Base-by-base conservation (phyloP, 2,797 vertebrate species). In the Falco cherrug region DNA sequence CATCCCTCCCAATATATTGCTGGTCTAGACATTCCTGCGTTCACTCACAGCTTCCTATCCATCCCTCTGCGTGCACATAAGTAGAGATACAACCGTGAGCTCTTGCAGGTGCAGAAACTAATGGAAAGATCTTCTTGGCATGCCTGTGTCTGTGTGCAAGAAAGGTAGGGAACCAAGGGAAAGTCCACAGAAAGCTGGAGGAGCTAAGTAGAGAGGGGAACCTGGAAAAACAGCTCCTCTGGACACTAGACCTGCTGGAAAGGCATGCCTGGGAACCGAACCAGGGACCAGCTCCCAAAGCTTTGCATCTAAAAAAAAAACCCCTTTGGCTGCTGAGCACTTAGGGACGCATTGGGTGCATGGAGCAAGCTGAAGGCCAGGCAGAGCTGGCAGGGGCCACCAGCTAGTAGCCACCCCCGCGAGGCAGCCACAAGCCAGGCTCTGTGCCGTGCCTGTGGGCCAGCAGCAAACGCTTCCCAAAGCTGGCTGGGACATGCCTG, bases 401-500 rank as follows among this genome's bases (percentile, higher is more conserved):
- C 0, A 0, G 6, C 53, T n/a, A 10, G 33, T 47, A 84, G 56
- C 8, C 41, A 56, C 7, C 11, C 26, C 26, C 6, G 7, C 0
- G 1, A 75, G 67, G 35, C 33, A 50, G 11, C 22, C 54, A 59
- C 39, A 67, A 63, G 43, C 14, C 2, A 0, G 53, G 67, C 20
- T 82, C 53, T 71, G 61, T 1, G 2, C 59, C 19, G 39, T 0
- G 0, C 24, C 39, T 18, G 5, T 0, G 2, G 59, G 39, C 0
- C 0, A 56, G 64, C 29, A 71, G 48, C 2, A 11, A 84, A 39
- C 0, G 5, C n/a, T 64, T 50, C 70, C 35, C 29, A 41, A n/a
- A 64, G 41, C 9, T 1, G 21, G 25, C 67, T 31, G 68, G 3
- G 39, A 16, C 22, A 5, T 6, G 16, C 8, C 28, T 14, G 28